phyloP scores from a whole-genome alignment of 2,888 invertebrate species.

The Pasiphila rectangulata region DNA sequence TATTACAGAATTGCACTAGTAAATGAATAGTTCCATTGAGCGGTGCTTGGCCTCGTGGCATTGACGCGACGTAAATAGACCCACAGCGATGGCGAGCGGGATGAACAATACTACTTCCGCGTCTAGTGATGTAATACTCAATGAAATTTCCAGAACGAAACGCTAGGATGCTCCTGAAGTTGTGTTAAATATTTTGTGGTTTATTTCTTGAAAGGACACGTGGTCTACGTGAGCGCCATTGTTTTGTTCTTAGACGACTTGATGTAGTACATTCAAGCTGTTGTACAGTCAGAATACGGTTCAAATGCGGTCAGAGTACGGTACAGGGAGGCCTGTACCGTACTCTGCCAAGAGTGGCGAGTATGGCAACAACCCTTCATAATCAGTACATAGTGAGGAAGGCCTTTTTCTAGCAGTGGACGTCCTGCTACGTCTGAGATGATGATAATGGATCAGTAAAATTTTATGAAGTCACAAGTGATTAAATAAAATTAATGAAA shows the following conservation, averaged over 20 bases:
- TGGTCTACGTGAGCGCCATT: not conserved
- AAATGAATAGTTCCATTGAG: conserved; percentile 52
- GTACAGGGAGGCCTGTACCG: no score
- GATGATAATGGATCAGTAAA: no score
- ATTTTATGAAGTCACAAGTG: no score
- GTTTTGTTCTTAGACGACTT: not conserved
- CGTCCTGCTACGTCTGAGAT: no score
- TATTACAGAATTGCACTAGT: conserved; percentile 35
- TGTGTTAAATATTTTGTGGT: not conserved
- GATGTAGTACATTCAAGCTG: not conserved
- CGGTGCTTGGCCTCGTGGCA: conserved; percentile 74
- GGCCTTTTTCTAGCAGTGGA: no score
- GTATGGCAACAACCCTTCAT: no score
- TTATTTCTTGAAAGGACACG: not conserved
- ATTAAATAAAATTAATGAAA: no score
- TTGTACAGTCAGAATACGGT: no score
- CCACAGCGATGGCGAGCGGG: conserved; percentile 3
- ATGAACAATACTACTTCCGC: conserved; percentile 21
- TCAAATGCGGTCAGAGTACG: no score
- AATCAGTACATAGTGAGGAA: no score
- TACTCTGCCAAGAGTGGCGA: no score
- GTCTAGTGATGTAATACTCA: conserved; percentile 3
- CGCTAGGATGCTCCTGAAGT: not conserved
- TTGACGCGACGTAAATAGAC: conserved; percentile 53
- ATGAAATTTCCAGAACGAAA: not conserved